These are phyloP conservation scores for Amblyornis subalaris DNA, from an alignment of 2,113 vertebrate genomes.

Conservation along the genomic window DNA sequence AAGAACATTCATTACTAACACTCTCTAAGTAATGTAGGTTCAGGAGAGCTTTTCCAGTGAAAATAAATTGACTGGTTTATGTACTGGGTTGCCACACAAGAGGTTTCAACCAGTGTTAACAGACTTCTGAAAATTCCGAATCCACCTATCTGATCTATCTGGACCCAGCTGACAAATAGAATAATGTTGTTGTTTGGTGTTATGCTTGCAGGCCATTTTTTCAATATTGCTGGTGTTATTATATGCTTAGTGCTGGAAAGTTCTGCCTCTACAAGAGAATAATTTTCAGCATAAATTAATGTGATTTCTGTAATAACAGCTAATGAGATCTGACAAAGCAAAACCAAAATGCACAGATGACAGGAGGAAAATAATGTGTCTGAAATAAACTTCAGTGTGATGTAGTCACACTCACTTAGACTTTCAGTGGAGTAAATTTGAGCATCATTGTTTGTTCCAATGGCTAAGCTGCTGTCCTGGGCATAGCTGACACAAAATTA, in stretches of 20 bases:
- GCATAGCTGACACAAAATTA: neutral
- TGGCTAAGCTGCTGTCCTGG: neutral
- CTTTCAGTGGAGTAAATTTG: neutral
- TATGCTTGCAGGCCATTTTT: neutral
- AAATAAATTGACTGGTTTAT: neutral
- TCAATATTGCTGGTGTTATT: neutral
- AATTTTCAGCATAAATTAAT: neutral
- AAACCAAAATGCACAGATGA: neutral
- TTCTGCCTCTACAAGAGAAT: neutral
- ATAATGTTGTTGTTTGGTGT: neutral
- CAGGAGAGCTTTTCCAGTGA: slow-evolving; percentile 3
- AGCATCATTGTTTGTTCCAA: neutral
- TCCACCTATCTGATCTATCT: neutral
- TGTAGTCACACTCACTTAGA: neutral
- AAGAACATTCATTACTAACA: neutral
- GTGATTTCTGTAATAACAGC: neutral
- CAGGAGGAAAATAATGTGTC: neutral
- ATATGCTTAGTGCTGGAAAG: neutral
- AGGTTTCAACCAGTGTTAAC: neutral
- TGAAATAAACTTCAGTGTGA: neutral
- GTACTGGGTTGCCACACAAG: neutral
- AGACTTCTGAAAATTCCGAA: neutral
- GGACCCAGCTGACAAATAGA: neutral
- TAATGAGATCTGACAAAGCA: neutral
- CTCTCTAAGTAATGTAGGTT: neutral